Evolutionary conservation across 2,888 invertebrate species (phyloP).

Genomic region (Ophion costatus): DNA sequence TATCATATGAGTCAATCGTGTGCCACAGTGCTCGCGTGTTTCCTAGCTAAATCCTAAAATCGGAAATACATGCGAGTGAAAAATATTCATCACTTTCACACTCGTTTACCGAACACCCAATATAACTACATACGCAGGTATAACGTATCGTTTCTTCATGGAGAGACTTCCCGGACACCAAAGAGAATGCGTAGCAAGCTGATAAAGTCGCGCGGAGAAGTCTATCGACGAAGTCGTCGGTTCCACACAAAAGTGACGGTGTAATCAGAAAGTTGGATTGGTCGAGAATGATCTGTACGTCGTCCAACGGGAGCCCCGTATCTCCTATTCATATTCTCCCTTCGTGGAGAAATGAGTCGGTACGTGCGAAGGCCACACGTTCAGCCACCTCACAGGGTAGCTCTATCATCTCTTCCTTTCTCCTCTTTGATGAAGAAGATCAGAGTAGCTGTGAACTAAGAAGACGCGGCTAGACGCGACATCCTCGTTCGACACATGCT

Average conservation of each 20-base stretch:
- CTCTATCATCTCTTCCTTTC: conserved; percentile 21
- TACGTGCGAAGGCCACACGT: conserved; percentile 47
- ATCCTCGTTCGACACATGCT: conserved; percentile 48
- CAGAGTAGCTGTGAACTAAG: conserved; percentile 24
- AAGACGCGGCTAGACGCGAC: conserved; percentile 38
- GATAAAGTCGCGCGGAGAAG: conserved; percentile 27
- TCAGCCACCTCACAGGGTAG: conserved; percentile 38
- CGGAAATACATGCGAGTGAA: conserved; percentile 1
- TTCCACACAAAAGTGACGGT: conserved; percentile 52
- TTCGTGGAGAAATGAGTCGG: conserved; percentile 73
- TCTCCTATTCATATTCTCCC: conserved; percentile 76
- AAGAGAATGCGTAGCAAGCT: conserved; percentile 31
- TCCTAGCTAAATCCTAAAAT: conserved; percentile 26
- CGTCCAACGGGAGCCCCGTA: conserved; percentile 51
- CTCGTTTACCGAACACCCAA: not conserved
- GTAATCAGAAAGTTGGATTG: conserved; percentile 76
- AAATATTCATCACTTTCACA: conserved; percentile 31
- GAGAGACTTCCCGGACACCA: conserved; percentile 28
- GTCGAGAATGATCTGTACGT: conserved; percentile 76
- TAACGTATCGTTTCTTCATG: conserved; percentile 4
- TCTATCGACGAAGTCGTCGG: conserved; percentile 46
- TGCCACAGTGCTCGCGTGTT: not conserved
- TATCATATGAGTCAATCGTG: conserved; percentile 31
- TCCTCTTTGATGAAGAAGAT: conserved; percentile 36
- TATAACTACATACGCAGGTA: conserved; percentile 1